phyloP scores from a whole-genome alignment of 2,797 vertebrate species.

The Betta splendens region DNA sequence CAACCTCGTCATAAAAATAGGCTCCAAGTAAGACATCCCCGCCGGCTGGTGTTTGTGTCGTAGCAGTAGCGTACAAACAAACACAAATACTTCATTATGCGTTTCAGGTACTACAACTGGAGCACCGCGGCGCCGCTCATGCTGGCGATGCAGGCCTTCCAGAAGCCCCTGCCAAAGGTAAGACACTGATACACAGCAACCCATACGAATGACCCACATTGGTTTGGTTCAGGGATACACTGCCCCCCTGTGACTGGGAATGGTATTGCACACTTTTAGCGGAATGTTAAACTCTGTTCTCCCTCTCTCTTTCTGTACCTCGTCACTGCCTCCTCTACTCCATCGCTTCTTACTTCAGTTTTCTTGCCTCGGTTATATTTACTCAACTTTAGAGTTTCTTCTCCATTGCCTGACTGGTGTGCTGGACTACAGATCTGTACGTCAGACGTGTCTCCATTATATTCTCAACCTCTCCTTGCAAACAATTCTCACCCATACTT shows the following conservation, averaged over 20 bases:
- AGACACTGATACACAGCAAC: conserved; percentile 44
- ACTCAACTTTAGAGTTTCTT: conserved; percentile 85
- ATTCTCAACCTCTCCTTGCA: too few species aligned
- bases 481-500: not conserved
- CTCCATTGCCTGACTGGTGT: conserved; percentile 87
- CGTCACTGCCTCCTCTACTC: conserved; percentile 36
- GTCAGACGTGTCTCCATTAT: too few species aligned
- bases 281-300: conserved; percentile 60
- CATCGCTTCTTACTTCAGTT: conserved; percentile 74
- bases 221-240: not conserved
- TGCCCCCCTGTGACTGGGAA: conserved; percentile 36
- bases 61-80: not conserved
- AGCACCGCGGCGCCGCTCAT: conserved; percentile 92
- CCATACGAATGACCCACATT: conserved; percentile 14
- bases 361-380: conserved; percentile 87
- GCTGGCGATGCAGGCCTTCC: conserved; percentile 95
- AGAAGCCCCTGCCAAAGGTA: conserved; percentile 99
- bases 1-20: conserved; percentile 95
- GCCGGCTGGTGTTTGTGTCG: not conserved
- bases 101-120: conserved; percentile 94
- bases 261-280: conserved; percentile 33
- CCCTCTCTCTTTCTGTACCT: conserved; percentile 33
- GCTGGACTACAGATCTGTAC: conserved; percentile 86
- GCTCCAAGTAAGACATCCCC: conserved; percentile 87
- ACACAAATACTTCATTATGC: conserved; percentile 19